Conservation (phyloP, 2,113 vertebrate species). For the Melierax canorus region DNA sequence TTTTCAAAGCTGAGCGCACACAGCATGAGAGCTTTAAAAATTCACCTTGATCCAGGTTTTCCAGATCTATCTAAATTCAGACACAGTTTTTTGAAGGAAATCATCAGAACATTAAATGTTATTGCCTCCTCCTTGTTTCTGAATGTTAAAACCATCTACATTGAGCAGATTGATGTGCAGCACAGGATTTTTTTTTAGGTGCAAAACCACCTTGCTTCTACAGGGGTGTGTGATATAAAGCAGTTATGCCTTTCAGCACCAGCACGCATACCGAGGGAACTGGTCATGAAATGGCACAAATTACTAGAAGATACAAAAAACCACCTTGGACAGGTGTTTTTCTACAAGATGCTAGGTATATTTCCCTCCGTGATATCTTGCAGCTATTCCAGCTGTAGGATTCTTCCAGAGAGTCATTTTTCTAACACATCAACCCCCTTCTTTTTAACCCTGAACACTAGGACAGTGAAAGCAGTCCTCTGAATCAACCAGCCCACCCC, state of each 20-base stretch:
- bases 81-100: not conserved
- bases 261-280: not conserved
- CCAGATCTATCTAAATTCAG: not conserved
- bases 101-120: not conserved
- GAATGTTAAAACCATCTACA: not conserved
- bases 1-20: not conserved
- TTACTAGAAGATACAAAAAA: not conserved
- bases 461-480: not conserved
- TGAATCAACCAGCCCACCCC: not conserved
- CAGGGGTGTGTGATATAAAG: not conserved
- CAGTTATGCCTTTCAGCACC: not conserved
- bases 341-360: not conserved
- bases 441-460: not conserved
- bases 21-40: not conserved
- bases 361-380: not conserved
- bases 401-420: not conserved
- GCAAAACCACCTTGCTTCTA: not conserved
- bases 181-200: not conserved
- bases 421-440: not conserved
- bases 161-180: not conserved
- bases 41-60: not conserved
- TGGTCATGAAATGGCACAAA: not conserved
- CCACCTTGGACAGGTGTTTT: not conserved
- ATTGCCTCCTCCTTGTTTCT: not conserved
- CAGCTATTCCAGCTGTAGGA: not conserved